Evolutionary conservation across 2,113 vertebrate species (phyloP).

Genomic region (Petaurus breviceps): DNA sequence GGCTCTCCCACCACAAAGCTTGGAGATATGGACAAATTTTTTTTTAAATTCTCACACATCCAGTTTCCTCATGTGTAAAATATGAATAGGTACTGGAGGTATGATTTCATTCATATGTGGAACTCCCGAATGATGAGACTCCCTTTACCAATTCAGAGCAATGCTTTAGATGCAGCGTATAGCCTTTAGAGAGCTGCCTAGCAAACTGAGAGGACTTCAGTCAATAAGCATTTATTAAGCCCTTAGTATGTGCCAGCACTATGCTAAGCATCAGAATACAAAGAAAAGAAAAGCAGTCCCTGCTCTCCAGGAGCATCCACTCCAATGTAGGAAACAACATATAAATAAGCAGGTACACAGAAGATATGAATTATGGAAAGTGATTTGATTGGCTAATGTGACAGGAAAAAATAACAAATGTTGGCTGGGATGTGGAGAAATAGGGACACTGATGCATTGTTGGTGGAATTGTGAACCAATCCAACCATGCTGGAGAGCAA

Average conservation of each 20-base stretch:
- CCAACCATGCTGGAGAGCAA: background rate
- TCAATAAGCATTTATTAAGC: background rate
- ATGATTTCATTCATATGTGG: background rate
- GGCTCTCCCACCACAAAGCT: background rate
- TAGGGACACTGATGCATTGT: background rate
- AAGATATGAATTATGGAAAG: background rate
- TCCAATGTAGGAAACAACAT: background rate
- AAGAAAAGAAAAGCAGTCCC: background rate
- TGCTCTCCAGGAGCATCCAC: background rate
- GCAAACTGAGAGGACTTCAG: background rate
- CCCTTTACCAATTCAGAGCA: background rate
- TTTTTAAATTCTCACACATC: background rate
- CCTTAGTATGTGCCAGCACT: background rate
- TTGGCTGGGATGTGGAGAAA: background rate
- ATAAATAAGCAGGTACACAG: background rate
- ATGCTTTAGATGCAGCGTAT: background rate
- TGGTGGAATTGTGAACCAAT: background rate
- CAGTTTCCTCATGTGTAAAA: background rate
- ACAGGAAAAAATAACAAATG: background rate
- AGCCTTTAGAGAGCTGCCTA: background rate
- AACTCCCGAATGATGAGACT: background rate
- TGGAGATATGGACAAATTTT: background rate
- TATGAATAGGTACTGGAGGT: background rate
- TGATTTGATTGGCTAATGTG: background rate
- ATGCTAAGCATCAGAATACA: background rate